A percentile compares a stretch with the other conserved stretches of the same genome.
These are phyloP conservation scores for Atrichornis clamosus DNA, from an alignment of 2,113 vertebrate genomes.

Conservation along the genomic window DNA sequence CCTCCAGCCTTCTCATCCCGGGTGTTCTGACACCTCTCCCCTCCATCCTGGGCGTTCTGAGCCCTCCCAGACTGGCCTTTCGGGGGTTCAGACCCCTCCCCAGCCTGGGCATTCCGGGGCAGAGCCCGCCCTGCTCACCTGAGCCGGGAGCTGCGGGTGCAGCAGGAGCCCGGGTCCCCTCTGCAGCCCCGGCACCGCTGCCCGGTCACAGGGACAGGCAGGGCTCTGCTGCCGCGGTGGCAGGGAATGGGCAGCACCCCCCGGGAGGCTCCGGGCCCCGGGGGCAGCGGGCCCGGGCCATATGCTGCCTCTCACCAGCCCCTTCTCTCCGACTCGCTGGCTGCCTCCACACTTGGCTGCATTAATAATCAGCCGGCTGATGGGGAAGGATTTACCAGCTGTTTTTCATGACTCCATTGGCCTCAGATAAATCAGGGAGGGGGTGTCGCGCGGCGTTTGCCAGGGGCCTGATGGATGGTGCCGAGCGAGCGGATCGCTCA, in stretches of 20 bases:
- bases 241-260: not conserved
- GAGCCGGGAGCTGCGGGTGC: fast-evolving
- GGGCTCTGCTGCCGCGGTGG: fast-evolving
- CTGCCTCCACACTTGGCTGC: conserved; percentile 51
- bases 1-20: not conserved
- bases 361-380: conserved; percentile 55
- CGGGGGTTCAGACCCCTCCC: fast-evolving
- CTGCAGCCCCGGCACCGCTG: fast-evolving
- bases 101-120: fast-evolving
- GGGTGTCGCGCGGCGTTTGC: not conserved
- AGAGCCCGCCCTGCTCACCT: not conserved
- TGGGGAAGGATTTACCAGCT: conserved; percentile 69
- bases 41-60: not conserved
- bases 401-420: conserved; percentile 62
- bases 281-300: not conserved
- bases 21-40: not conserved
- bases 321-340: not conserved
- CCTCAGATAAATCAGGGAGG: conserved; percentile 67
- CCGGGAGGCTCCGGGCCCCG: not conserved
- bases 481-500: conserved; percentile 28
- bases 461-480: conserved; percentile 55
- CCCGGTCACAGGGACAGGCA: not conserved
- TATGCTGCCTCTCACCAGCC: not conserved
- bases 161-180: not conserved
- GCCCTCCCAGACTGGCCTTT: not conserved